Evolutionary conservation across 2,797 vertebrate species (phyloP), one percentile per base, ranked within the genome.

Genomic region (Acipenser oxyrinchus): DNA sequence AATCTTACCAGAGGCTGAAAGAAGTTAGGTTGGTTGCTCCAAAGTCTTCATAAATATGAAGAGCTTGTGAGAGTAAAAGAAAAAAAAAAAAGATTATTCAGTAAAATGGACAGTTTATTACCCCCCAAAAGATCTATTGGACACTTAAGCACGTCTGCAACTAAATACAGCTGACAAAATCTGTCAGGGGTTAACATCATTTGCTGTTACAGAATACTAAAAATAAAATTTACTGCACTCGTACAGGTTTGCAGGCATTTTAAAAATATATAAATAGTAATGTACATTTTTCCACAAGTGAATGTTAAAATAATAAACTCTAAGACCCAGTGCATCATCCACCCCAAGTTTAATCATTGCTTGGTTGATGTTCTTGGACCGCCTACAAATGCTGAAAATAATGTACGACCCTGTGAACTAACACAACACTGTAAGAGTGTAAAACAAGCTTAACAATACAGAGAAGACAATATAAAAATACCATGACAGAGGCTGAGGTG

Each of bases 381-480:
- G 23, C 15, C 18, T 23, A 51, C 58, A 52, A n/a, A 67, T 51
- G 50, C 57, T 23, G 50, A 11, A 64, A n/a, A 69, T 60, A 65
- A 64, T 15, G 62, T 49, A 52, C 37, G 10, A 68, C 61, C 67
- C 52, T 62, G 8, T 48, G 58, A 50, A 12, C 53, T 57, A 37
- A 10, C 4, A 4, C 50, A 15, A 49, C 12, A 6, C 18, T 2
- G 11, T 18, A 11, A 23, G 52, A 73, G 69, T 62, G 63, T 63
- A 70, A 66, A 68, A 68, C 62, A 61, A 64, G 67, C 64, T 78
- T 65, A 72, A 68, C 49, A 61, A 70, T 67, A 48, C 51, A 8
- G 55, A 75, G 23, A 37, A 73, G 73, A 78, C 73, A 64, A 62
- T 10, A 55, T 61, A 37, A 12, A 59, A 66, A 69, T 65, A 68